Conservation (phyloP, 2,888 invertebrate species). For the Hydrotaea diabolus region DNA sequence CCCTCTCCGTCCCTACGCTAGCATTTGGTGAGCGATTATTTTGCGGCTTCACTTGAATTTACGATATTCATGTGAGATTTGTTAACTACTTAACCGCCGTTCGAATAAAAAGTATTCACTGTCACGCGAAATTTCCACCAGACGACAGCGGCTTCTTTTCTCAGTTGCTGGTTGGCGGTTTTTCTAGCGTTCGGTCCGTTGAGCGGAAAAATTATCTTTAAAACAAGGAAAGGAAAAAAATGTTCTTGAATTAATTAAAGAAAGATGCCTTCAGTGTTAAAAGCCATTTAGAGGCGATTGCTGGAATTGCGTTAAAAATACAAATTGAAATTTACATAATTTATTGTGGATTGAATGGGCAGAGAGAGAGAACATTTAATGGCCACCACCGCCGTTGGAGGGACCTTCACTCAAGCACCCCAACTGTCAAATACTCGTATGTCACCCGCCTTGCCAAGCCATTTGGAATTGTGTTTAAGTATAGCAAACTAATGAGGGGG, state of each 20-base stretch:
- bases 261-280: neutral
- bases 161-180: neutral
- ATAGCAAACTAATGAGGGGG: too few species aligned
- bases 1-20: neutral
- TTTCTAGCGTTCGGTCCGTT: too few species aligned
- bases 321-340: constrained; percentile 2
- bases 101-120: constrained; percentile 43
- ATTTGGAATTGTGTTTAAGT: too few species aligned
- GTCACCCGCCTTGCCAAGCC: too few species aligned
- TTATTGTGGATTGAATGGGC: neutral
- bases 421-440: too few species aligned
- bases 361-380: too few species aligned
- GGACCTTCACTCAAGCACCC: too few species aligned
- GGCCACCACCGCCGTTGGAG: too few species aligned
- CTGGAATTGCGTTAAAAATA: neutral
- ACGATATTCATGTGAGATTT: constrained; percentile 55
- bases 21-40: constrained; percentile 23
- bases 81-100: constrained; percentile 53
- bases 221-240: too few species aligned
- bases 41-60: constrained; percentile 32
- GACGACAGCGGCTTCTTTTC: neutral
- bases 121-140: constrained; percentile 55
- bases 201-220: neutral
- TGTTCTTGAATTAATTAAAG: neutral
- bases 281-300: neutral